A percentile compares a stretch with the other conserved stretches of the same genome.
Conservation (phyloP, 2,888 invertebrate species). For the Xanthia togata region DNA sequence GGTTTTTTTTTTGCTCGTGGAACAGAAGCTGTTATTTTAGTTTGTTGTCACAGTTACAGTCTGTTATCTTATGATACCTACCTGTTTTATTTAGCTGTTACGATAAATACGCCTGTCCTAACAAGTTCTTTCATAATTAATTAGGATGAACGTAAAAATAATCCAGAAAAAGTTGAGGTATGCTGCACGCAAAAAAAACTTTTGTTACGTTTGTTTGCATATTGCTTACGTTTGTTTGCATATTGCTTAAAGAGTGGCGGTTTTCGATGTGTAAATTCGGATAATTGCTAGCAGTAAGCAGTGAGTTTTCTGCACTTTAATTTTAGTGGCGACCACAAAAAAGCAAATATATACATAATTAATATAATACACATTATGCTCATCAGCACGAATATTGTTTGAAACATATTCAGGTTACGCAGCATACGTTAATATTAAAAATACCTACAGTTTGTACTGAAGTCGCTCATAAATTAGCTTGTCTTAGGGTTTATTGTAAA, state of each 20-base stretch:
- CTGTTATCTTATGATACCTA: no score
- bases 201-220: background rate
- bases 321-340: background rate
- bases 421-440: background rate
- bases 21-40: no score
- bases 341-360: conserved; percentile 17
- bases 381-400: conserved; percentile 12
- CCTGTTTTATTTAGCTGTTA: no score
- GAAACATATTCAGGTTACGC: conserved; percentile 42
- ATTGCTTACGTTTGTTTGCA: background rate
- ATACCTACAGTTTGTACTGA: background rate
- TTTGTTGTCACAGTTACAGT: no score
- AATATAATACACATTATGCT: conserved; percentile 1
- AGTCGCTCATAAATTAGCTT: background rate
- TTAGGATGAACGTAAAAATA: background rate
- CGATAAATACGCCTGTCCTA: no score
- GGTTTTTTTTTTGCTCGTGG: no score
- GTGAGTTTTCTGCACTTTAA: conserved; percentile 6
- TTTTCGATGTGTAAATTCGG: no score
- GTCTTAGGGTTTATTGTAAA: background rate
- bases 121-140: background rate
- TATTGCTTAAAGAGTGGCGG: background rate
- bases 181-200: background rate
- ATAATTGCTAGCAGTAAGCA: background rate
- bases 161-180: background rate